A percentile compares a stretch with the other conserved stretches of the same genome.
These are phyloP conservation scores for Dryomyza anilis DNA, from an alignment of 2,888 invertebrate species.

Conservation along the genomic window DNA sequence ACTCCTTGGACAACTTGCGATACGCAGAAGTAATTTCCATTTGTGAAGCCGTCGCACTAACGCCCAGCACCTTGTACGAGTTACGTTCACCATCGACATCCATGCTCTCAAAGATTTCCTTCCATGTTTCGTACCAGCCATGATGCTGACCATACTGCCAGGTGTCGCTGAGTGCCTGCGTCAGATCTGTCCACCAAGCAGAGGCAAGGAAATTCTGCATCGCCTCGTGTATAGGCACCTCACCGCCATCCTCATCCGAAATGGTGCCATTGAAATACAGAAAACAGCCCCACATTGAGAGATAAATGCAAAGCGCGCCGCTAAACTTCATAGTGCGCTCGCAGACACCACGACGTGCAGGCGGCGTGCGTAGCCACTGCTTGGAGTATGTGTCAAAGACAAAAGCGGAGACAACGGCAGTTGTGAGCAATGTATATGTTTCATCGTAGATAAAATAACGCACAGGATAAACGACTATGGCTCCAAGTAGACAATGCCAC, in stretches of 20 bases:
- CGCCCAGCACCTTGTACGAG: constrained; percentile 80
- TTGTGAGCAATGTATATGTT: constrained; percentile 71
- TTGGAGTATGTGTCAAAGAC: constrained; percentile 79
- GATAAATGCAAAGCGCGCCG: constrained; percentile 70
- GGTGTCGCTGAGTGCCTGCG: constrained; percentile 73
- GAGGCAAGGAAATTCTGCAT: constrained; percentile 88
- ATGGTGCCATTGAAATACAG: constrained; percentile 88
- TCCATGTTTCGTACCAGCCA: constrained; percentile 88
- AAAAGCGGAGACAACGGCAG: constrained; percentile 70
- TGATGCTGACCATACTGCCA: constrained; percentile 81
- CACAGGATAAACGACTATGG: constrained; percentile 71
- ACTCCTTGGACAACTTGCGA: constrained; percentile 79
- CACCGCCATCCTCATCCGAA: constrained; percentile 83
- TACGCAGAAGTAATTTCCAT: constrained; percentile 84
- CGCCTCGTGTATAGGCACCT: constrained; percentile 86
- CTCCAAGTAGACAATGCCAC: constrained; percentile 71
- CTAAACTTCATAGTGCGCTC: constrained; percentile 68
- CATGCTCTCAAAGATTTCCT: constrained; percentile 80
- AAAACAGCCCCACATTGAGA: constrained; percentile 77
- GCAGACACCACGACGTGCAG: constrained; percentile 57
- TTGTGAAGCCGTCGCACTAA: constrained; percentile 81
- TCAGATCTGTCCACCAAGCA: constrained; percentile 85
- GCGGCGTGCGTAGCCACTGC: constrained; percentile 75
- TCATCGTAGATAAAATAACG: constrained; percentile 78
- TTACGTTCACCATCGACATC: constrained; percentile 92